A percentile compares a stretch with the other conserved stretches of the same genome.
Conservation (phyloP, 2,888 invertebrate species). For the Nymphalis c-album region DNA sequence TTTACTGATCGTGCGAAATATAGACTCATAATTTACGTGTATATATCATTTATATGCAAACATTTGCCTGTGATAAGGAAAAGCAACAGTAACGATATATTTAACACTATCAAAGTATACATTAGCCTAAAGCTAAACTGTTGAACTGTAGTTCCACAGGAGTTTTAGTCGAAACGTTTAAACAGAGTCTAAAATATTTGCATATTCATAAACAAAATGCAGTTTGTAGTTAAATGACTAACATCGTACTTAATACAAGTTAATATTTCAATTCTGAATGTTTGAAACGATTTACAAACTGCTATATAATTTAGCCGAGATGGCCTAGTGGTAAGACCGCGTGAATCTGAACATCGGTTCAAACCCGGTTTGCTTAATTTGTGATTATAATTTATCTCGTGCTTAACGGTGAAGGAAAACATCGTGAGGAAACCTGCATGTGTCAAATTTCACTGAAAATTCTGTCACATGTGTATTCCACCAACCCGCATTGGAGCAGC, state of each 20-base stretch:
- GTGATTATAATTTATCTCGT: too few species aligned
- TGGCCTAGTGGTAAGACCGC: too few species aligned
- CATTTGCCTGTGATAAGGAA: constrained; percentile 1
- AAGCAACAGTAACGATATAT: not conserved
- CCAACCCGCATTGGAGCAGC: too few species aligned
- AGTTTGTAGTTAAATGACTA: constrained; percentile 9
- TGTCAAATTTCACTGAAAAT: too few species aligned
- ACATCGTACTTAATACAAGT: constrained; percentile 1
- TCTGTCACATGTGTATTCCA: too few species aligned
- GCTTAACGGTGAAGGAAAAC: too few species aligned
- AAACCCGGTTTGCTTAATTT: too few species aligned
- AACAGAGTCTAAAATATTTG: constrained; percentile 15
- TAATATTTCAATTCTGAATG: not conserved
- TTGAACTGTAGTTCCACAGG: constrained; percentile 13
- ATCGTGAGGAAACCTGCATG: too few species aligned
- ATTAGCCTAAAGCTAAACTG: constrained; percentile 25
- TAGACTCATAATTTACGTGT: not conserved
- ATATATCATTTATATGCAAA: constrained; percentile 1
- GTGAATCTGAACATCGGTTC: too few species aligned
- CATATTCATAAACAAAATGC: constrained; percentile 18
- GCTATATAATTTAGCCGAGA: too few species aligned
- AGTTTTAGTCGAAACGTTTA: constrained; percentile 16
- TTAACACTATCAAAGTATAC: constrained; percentile 25
- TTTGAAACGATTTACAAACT: not conserved
- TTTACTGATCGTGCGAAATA: too few species aligned